phyloP scores from a whole-genome alignment of 2,888 invertebrate species.

The Monoplex corrugatus region DNA sequence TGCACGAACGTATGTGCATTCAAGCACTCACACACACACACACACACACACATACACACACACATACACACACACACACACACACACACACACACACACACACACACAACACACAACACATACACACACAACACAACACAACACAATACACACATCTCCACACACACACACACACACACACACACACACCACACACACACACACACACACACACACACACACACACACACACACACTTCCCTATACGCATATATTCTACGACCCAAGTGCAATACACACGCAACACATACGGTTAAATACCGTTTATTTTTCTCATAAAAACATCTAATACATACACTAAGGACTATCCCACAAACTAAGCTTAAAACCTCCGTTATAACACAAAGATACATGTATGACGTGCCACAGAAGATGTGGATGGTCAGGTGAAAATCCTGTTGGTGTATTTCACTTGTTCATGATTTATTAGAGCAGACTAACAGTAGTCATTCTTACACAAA shows the following conservation, averaged over 20 bases:
- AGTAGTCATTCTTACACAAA: too few species aligned
- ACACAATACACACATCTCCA: background rate
- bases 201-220: background rate
- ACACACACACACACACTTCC: background rate
- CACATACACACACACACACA: background rate
- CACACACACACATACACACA: background rate
- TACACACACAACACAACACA: background rate
- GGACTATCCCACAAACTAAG: too few species aligned
- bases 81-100: constrained; percentile 15
- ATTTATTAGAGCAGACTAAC: too few species aligned
- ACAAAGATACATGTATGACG: too few species aligned
- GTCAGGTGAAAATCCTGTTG: too few species aligned
- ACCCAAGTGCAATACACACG: too few species aligned
- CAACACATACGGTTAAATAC: too few species aligned
- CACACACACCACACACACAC: background rate
- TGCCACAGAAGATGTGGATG: too few species aligned
- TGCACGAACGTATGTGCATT: background rate
- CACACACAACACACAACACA: background rate
- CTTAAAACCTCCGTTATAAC: too few species aligned
- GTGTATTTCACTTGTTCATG: too few species aligned
- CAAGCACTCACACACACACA: background rate
- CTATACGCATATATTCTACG: background rate
- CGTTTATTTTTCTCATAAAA: too few species aligned
- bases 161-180: background rate
- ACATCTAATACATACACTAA: too few species aligned